A percentile compares a stretch with the other conserved stretches of the same genome.
These are phyloP conservation scores for Condylura cristata DNA, from an alignment of 2,113 vertebrate species.

Conservation along the genomic window DNA sequence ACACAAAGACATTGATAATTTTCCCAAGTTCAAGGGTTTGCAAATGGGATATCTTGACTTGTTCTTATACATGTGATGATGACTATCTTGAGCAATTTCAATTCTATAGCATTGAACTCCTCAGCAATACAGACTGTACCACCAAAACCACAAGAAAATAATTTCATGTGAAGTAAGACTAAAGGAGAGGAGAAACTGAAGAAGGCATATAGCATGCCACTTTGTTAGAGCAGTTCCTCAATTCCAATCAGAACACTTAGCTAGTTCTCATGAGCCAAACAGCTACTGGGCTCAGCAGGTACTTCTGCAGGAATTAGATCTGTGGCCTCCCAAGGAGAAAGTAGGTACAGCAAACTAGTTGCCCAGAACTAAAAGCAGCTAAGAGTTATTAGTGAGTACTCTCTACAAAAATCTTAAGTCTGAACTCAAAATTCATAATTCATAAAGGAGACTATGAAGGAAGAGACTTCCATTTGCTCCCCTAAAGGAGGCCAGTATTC, in stretches of 20 bases:
- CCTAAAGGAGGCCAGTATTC: not conserved
- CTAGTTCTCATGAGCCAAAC: not conserved
- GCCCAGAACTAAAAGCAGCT: not conserved
- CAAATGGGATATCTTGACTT: not conserved
- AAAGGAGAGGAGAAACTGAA: not conserved
- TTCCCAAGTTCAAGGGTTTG: not conserved
- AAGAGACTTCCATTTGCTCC: not conserved
- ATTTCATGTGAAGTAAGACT: not conserved
- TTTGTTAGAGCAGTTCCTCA: not conserved
- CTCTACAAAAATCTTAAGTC: not conserved
- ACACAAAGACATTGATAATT: not conserved
- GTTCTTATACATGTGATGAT: not conserved
- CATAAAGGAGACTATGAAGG: no score
- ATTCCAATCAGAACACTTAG: not conserved
- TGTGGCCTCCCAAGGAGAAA: not conserved
- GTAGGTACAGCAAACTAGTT: not conserved
- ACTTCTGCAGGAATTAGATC: not conserved
- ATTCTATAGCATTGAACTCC: not conserved
- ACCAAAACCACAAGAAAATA: not conserved
- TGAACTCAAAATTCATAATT: no score
- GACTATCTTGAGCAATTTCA: not conserved
- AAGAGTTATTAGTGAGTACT: not conserved
- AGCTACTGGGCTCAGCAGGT: not conserved
- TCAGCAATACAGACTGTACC: not conserved
- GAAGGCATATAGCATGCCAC: not conserved